These are phyloP conservation scores for Strigops habroptila DNA, from an alignment of 2,113 vertebrate genomes.

Conservation along the genomic window DNA sequence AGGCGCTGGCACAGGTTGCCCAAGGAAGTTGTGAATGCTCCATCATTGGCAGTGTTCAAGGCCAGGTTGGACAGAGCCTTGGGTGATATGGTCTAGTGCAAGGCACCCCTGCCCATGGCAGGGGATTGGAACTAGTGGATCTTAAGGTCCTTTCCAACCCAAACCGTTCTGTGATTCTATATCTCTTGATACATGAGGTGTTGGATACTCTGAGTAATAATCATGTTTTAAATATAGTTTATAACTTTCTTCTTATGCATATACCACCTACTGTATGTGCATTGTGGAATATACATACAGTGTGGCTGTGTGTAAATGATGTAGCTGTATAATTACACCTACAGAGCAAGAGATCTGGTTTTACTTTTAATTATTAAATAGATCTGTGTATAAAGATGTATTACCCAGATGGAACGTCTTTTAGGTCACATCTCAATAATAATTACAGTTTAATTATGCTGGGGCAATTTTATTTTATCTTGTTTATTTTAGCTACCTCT, in stretches of 20 bases:
- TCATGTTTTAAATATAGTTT: slow-evolving; percentile 42
- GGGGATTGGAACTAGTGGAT: neutral
- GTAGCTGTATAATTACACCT: slow-evolving; percentile 55
- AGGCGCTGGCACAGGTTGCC: neutral
- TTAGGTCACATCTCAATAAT: slow-evolving; percentile 5
- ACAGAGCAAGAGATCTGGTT: slow-evolving; percentile 9
- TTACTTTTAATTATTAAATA: neutral
- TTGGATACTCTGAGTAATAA: slow-evolving; percentile 29
- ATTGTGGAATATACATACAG: neutral
- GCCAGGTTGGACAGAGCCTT: neutral
- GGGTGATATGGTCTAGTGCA: neutral
- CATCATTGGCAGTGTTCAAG: neutral
- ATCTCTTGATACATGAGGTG: neutral
- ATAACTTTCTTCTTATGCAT: neutral
- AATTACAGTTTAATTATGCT: neutral
- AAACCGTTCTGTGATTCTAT: neutral
- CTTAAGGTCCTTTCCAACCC: neutral
- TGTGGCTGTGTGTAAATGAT: neutral
- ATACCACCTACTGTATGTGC: neutral
- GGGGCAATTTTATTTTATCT: neutral
- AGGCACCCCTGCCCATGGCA: neutral
- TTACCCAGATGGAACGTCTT: neutral
- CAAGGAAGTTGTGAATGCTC: neutral
- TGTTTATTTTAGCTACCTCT: neutral
- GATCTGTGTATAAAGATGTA: neutral